phyloP scores from a whole-genome alignment of 2,113 vertebrate genomes.

The Callocephalon fimbriatum region DNA sequence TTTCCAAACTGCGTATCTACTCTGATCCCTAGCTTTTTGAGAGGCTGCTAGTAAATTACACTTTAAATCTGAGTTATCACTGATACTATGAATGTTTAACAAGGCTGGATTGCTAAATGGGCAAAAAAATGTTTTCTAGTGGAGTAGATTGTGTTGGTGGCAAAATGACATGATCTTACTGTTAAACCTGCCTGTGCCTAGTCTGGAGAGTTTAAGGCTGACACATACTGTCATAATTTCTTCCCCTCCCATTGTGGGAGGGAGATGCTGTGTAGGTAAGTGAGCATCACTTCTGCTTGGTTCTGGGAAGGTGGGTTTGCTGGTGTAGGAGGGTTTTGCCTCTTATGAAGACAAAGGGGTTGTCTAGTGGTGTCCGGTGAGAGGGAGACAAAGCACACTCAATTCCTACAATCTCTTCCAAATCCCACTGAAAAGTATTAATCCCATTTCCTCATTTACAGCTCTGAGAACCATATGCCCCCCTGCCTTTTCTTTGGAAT shows the following conservation, averaged over 20 bases:
- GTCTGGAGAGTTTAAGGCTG: neutral
- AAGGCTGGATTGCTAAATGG: neutral
- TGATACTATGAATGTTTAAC: neutral
- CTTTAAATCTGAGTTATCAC: neutral
- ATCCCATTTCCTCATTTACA: neutral
- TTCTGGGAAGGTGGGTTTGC: neutral
- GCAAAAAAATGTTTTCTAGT: neutral
- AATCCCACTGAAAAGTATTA: neutral
- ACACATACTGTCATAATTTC: neutral
- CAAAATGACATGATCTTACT: neutral
- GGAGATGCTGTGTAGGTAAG: neutral
- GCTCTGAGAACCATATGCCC: neutral
- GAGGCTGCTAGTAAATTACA: neutral
- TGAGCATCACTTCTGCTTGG: neutral
- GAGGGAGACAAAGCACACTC: rapidly evolving
- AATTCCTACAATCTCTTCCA: neutral
- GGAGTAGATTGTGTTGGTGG: neutral
- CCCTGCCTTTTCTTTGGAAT: neutral
- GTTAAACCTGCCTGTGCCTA: neutral
- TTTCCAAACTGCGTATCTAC: neutral
- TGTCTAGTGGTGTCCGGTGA: neutral
- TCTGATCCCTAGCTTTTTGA: neutral
- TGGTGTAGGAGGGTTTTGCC: neutral
- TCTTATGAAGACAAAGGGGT: neutral
- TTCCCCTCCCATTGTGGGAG: neutral